These are phyloP conservation scores for Ammodytes dubius DNA, from an alignment of 2,113 vertebrate genomes.

Conservation along the genomic window DNA sequence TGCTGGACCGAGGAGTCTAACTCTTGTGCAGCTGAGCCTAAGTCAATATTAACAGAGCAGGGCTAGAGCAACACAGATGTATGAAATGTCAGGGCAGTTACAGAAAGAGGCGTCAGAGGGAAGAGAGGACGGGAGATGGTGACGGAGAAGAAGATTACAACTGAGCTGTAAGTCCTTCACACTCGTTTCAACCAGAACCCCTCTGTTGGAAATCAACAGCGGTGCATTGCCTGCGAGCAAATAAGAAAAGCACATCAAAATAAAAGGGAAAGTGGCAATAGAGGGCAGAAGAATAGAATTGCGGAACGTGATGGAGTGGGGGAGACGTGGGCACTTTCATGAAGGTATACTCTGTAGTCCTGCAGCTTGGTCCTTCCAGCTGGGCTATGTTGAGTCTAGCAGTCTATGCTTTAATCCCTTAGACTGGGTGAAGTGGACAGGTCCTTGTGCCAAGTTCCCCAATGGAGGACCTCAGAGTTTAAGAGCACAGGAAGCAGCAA, in stretches of 20 bases:
- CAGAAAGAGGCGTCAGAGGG: slow-evolving; percentile 12
- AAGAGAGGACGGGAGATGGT: slow-evolving; percentile 27
- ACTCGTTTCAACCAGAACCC: slow-evolving; percentile 26
- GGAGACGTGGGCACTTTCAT: slow-evolving; percentile 31
- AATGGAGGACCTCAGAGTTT: slow-evolving; percentile 47
- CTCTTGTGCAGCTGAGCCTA: slow-evolving; percentile 18
- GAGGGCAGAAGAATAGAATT: slow-evolving; percentile 20
- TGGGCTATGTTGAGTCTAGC: slow-evolving; percentile 29
- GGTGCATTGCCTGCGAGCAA: slow-evolving; percentile 39
- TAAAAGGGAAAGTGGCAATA: slow-evolving; percentile 38
- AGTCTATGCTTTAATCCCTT: slow-evolving; percentile 67
- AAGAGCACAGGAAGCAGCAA: slow-evolving; percentile 69
- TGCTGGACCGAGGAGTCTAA: neutral
- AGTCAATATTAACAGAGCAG: slow-evolving; percentile 44
- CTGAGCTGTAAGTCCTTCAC: slow-evolving; percentile 17
- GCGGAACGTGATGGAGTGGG: slow-evolving; percentile 29
- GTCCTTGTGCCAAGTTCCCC: slow-evolving; percentile 49
- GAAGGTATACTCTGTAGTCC: slow-evolving; percentile 7
- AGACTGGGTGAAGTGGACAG: slow-evolving; percentile 58
- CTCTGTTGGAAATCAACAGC: slow-evolving; percentile 36
- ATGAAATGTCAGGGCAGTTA: slow-evolving; percentile 35
- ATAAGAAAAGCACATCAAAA: slow-evolving; percentile 37
- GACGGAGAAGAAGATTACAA: slow-evolving; percentile 28
- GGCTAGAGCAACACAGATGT: slow-evolving; percentile 19
- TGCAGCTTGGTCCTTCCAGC: slow-evolving; percentile 18